Evolutionary conservation across 2,113 vertebrate species (phyloP).

Genomic region (Poeciliopsis turrubarensis): DNA sequence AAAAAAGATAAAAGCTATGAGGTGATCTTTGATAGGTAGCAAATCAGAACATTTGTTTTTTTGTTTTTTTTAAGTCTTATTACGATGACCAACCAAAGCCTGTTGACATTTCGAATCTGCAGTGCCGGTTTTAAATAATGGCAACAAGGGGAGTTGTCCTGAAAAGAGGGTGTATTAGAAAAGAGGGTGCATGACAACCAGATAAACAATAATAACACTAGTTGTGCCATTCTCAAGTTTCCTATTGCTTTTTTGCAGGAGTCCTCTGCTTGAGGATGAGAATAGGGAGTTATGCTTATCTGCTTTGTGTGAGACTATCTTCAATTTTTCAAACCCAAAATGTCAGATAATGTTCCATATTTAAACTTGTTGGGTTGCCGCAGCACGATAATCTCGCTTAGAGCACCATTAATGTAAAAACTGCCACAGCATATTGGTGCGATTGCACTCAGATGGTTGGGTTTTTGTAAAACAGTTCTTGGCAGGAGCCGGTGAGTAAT

Average conservation of each 20-base stretch:
- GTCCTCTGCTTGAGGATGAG: neutral
- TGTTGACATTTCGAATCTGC: slow-evolving; percentile 31
- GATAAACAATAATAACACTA: neutral
- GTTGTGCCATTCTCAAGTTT: neutral
- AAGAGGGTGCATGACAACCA: neutral
- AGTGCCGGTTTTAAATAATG: slow-evolving; percentile 25
- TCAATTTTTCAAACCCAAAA: neutral
- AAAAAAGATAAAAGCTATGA: slow-evolving; percentile 43
- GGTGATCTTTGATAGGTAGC: slow-evolving; percentile 55
- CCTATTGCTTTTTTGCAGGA: neutral
- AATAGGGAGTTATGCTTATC: neutral
- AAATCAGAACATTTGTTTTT: slow-evolving; percentile 71
- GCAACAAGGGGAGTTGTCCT: slow-evolving; percentile 14
- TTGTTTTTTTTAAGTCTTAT: slow-evolving; percentile 63
- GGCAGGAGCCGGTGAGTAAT: slow-evolving; percentile 64
- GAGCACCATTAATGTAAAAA: too few species aligned
- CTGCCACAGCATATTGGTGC: slow-evolving; percentile 26
- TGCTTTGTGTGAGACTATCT: neutral
- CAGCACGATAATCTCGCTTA: neutral
- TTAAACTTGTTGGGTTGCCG: neutral
- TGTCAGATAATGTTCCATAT: neutral
- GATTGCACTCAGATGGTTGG: slow-evolving; percentile 62
- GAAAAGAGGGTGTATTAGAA: neutral
- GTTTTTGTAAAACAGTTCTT: slow-evolving; percentile 58
- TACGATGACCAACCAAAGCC: slow-evolving; percentile 76